These are phyloP conservation scores for Athripsodes cinereus DNA, from an alignment of 2,888 invertebrate genomes.

Conservation along the genomic window DNA sequence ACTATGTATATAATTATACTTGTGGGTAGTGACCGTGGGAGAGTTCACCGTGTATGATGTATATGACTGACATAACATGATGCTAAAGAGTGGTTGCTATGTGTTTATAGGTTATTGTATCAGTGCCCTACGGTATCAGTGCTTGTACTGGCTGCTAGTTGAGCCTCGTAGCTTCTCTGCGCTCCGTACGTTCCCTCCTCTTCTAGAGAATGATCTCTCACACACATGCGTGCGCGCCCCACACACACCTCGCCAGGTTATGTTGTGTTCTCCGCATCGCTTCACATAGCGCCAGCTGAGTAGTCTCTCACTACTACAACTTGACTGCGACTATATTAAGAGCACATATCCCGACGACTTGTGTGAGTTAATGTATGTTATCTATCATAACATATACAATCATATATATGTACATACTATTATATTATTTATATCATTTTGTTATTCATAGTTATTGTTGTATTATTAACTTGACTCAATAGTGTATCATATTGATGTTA, in stretches of 20 bases:
- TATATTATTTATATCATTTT: neutral
- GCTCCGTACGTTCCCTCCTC: slow-evolving; percentile 23
- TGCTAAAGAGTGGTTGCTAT: slow-evolving; percentile 22
- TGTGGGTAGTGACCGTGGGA: too few species aligned
- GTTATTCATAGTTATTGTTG: too few species aligned
- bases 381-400: neutral
- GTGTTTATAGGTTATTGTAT: slow-evolving; percentile 27
- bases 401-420: neutral
- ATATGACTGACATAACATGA: too few species aligned
- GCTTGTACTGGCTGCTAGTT: slow-evolving; percentile 38
- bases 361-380: neutral
- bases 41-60: too few species aligned
- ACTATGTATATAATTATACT: too few species aligned
- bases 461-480: too few species aligned
- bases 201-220: slow-evolving; percentile 7
- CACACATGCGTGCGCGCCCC: slow-evolving; percentile 8
- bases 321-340: neutral
- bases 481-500: too few species aligned
- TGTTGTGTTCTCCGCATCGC: slow-evolving; percentile 18
- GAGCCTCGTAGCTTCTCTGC: slow-evolving; percentile 27
- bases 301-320: slow-evolving; percentile 20
- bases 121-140: slow-evolving; percentile 23
- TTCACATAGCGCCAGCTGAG: slow-evolving; percentile 11
- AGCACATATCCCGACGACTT: neutral
- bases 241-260: slow-evolving; percentile 11